Base-by-base conservation (phyloP, 2,888 invertebrate species). In the Ferdinandea cuprea region DNA sequence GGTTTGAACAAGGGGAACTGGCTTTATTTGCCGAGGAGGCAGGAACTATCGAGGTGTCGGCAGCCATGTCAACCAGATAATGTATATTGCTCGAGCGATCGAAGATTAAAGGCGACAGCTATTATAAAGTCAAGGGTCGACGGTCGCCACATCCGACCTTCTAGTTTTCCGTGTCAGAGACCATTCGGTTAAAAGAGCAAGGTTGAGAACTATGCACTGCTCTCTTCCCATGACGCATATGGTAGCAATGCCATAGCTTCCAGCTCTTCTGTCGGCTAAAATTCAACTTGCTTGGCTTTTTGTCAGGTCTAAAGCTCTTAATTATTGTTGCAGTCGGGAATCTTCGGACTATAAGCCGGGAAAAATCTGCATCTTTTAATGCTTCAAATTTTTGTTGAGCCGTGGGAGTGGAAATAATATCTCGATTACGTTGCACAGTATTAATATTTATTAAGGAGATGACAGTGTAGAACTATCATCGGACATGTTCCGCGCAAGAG, bases 41-140 rank as follows among this genome's bases (percentile, higher is more conserved):
- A 7, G 85, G 86, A 2, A 85, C 42, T n/a, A 80, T 73, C 3
- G 83, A 79, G 0, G 85, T 66, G 15, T 85, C 78, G 9, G 86
- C 83, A 9, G 78, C 85, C 11, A 84, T 85, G 58, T 85, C 83
- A 11, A 85, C 46, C 17, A 86, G 50, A 28, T 74, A 86, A 25
- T 77, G 59, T 9, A 68, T 63, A 25, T 44, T 25, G 35, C 56
- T 73, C 0, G 32, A 5, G 1, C 19, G 56, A 30, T 79, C 73
- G 40, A 54, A 68, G 7, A 85, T 56, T 56, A 80, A 37, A 50
- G 46, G 40, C 61, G 44, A 44, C 32, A 44, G n/a, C n/a, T 44
- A 6, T 6, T 37, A 40, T 30, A 21, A 37, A 19, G 44, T 35
- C 35, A n/a, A 0, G 25, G 21, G 42, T 46, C 63, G 71, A 59